Base-by-base conservation (phyloP, 2,888 invertebrate genomes). In the Drosophila paucipuncta region DNA sequence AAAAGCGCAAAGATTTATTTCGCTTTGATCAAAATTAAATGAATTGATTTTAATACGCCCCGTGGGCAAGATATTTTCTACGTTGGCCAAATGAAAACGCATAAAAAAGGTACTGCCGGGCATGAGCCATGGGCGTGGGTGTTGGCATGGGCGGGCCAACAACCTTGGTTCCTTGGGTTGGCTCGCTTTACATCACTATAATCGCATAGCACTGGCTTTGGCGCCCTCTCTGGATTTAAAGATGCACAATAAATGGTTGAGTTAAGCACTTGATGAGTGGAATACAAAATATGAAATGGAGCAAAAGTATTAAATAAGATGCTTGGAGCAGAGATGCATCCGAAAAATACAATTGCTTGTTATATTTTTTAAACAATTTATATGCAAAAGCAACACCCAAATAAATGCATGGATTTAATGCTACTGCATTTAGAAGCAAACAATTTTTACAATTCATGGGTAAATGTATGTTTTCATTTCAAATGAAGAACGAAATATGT, bases 41-140 rank as follows among this genome's bases (percentile, higher is more conserved):
- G 90, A 87, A 87, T 87, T 87, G 87, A 87, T 87, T 87, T 87
- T 87, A 87, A 87, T 87, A 87, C 87, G 87, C 90, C 87, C 90
- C 90, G 82, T 89, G 87, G 87, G 87, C 89, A 89, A 90, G 85
- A 85, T 87, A 89, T 87, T 87, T 90, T 70, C 90, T 80, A 70
- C 83, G 86, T 74, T 90, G 60, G 60, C 73, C 85, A 88, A 90
- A 90, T 88, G 90, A 90, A 86, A 85, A 80, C 88, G 85, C 90
- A 90, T 85, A 85, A 85, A 85, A 87, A 64, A 64, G 71, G 57
- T 63, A 59, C 60, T 57, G 58, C 13, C 61, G 66, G 57, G 31
- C 57, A 33, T 13, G 61, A 60, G 71, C 64, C 49, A 22, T 39
- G 67, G 47, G 16, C 9, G 22, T 33, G 22, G 37, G 25, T 5